Evolutionary conservation across 2,797 vertebrate genomes (phyloP).

Genomic region (Xerus rutilus): DNA sequence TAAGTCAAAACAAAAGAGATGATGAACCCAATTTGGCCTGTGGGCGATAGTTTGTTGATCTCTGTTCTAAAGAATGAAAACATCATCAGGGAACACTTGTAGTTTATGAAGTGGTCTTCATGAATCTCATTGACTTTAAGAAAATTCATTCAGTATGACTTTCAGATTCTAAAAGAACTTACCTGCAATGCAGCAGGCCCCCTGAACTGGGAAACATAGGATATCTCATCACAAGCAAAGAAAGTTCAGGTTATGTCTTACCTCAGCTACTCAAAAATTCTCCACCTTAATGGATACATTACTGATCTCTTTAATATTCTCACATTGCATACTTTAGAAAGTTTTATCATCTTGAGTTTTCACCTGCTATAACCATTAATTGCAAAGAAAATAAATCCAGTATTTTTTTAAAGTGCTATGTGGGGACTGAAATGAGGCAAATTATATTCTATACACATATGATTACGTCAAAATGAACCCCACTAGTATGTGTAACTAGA

Average conservation of each 20-base stretch:
- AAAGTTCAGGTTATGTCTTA: background rate
- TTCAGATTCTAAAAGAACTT: background rate
- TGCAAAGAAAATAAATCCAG: background rate
- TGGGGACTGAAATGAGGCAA: no score
- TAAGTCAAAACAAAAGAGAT: background rate
- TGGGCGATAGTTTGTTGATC: background rate
- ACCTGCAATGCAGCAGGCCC: background rate
- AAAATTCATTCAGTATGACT: background rate
- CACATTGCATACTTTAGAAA: background rate
- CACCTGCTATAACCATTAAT: background rate
- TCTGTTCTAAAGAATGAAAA: background rate
- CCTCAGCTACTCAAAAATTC: background rate
- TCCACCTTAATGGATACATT: background rate
- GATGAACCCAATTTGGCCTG: background rate
- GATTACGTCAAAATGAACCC: no score
- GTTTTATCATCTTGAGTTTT: background rate
- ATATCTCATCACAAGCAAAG: background rate
- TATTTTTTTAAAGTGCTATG: background rate
- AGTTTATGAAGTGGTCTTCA: background rate
- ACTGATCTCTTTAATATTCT: background rate
- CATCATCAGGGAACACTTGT: background rate
- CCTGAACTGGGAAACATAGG: no score
- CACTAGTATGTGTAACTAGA: no score
- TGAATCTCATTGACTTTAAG: conserved; percentile 4
- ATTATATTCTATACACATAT: no score